phyloP scores from a whole-genome alignment of 2,888 invertebrate genomes.

The Eumacrocentrus americanus region DNA sequence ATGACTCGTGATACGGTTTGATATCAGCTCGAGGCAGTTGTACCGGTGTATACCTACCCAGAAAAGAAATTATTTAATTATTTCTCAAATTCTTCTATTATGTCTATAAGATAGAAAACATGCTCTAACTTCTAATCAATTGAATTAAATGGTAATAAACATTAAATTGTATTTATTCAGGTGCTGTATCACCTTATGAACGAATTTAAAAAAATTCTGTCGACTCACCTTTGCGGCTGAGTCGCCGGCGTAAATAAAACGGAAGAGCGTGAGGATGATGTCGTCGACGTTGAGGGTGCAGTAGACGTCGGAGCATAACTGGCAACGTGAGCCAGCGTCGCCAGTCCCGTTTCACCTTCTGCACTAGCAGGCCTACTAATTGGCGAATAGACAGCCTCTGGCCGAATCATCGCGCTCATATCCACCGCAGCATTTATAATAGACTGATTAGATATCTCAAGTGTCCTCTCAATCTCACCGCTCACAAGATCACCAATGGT shows the following conservation, averaged over 20 bases:
- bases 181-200: too few relatives aligned
- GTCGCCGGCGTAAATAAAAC: constrained; percentile 56
- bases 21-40: constrained; percentile 73
- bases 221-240: constrained; percentile 54
- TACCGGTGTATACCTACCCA: constrained; percentile 64
- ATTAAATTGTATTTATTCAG: neutral
- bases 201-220: too few relatives aligned
- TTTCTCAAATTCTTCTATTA: too few relatives aligned
- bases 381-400: constrained; percentile 65
- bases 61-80: constrained; percentile 11
- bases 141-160: neutral
- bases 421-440: constrained; percentile 88
- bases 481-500: constrained; percentile 89
- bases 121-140: too few relatives aligned
- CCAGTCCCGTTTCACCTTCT: constrained; percentile 60
- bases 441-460: constrained; percentile 88
- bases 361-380: constrained; percentile 66
- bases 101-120: too few relatives aligned
- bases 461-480: constrained; percentile 85
- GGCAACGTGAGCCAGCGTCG: constrained; percentile 59
- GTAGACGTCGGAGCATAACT: constrained; percentile 57
- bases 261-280: constrained; percentile 54
- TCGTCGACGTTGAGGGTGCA: constrained; percentile 48
- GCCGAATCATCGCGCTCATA: constrained; percentile 75
- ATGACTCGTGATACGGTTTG: constrained; percentile 75